phyloP scores from a whole-genome alignment of 2,797 vertebrate species.

The Hyperoplus lanceolatus region DNA sequence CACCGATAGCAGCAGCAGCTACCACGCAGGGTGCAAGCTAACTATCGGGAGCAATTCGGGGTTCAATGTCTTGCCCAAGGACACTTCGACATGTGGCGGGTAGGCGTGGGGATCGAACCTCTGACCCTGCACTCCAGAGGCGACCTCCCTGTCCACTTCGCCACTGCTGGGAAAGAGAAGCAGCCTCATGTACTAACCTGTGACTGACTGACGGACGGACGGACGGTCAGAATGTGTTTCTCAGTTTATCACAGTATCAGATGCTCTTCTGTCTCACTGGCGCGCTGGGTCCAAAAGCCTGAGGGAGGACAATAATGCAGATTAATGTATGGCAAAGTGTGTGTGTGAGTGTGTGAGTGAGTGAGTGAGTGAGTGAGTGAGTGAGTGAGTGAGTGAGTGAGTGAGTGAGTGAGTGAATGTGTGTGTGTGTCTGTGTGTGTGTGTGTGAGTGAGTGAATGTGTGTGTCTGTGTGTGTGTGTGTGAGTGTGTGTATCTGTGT shows the following conservation, averaged over 20 bases:
- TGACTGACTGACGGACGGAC: not conserved
- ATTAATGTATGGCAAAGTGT: not conserved
- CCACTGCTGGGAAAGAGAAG: not conserved
- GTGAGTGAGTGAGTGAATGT: not conserved
- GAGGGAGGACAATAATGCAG: not conserved
- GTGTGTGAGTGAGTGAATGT: not conserved
- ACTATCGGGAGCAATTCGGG: too few species aligned
- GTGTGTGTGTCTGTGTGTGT: not conserved
- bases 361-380: not conserved
- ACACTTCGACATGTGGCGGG: too few species aligned
- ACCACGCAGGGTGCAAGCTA: too few species aligned
- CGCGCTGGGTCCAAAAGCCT: slow-evolving; percentile 75
- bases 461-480: too few species aligned
- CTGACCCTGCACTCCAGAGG: too few species aligned
- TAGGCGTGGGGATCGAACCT: too few species aligned
- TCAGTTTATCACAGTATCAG: slow-evolving; percentile 59
- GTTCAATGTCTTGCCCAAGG: too few species aligned
- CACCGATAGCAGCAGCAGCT: too few species aligned
- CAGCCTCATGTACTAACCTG: too few species aligned
- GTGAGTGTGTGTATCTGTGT: too few species aligned
- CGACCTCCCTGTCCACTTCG: too few species aligned
- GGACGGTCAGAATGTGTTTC: not conserved
- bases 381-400: not conserved
- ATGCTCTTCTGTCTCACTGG: slow-evolving; percentile 70
- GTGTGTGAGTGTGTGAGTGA: too few species aligned